Conservation (phyloP, 2,888 invertebrate species). For the Pseudoips prasinana region DNA sequence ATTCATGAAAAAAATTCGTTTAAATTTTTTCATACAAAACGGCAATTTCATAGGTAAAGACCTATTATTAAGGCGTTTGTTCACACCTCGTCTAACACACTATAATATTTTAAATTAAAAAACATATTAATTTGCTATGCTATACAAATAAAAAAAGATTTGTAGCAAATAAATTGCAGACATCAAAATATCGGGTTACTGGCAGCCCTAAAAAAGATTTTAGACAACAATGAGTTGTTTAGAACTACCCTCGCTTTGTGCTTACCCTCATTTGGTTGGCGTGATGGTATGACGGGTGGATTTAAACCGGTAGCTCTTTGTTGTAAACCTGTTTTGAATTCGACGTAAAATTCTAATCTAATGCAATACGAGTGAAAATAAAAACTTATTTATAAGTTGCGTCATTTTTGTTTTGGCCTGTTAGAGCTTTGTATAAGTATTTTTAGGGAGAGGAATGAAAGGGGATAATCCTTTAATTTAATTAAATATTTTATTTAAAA, state of each 20-base stretch:
- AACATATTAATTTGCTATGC: no score
- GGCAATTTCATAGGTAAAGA: no score
- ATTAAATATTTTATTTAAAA: no score
- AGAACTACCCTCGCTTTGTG: conserved; percentile 26
- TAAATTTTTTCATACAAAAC: no score
- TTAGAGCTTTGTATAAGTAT: no score
- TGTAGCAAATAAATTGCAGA: conserved; percentile 59
- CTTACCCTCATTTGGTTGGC: conserved; percentile 18
- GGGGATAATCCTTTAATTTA: no score
- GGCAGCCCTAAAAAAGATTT: conserved; percentile 29
- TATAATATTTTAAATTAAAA: no score
- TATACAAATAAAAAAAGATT: conserved; percentile 35
- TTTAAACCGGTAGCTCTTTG: conserved; percentile 16
- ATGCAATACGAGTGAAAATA: conserved; percentile 12
- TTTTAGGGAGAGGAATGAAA: no score
- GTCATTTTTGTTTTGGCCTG: conserved; percentile 23
- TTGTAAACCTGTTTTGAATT: conserved; percentile 31
- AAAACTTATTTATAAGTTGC: conserved; percentile 18
- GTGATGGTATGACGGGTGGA: conserved; percentile 24
- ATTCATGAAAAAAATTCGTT: no score
- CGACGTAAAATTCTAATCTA: conserved; percentile 22
- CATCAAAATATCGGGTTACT: conserved; percentile 48
- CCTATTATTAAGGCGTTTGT: neutral
- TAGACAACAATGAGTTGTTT: conserved; percentile 32
- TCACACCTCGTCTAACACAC: neutral